Evolutionary conservation across 2,797 vertebrate genomes (phyloP), one percentile per base, ranked within the genome.

Genomic region (Hydrophis major): DNA sequence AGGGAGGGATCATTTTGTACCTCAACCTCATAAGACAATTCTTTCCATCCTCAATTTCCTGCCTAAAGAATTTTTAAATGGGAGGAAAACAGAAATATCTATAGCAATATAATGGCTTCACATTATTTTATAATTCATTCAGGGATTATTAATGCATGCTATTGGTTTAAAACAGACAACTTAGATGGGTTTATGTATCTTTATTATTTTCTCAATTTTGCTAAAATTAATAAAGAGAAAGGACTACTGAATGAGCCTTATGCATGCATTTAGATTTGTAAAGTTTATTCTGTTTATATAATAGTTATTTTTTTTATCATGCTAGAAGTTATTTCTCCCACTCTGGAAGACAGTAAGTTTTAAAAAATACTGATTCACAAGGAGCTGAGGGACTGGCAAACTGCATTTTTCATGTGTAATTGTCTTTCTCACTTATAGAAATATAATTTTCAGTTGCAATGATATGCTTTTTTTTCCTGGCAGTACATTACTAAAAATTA

Each of bases 1-100:
- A 99, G 0, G 98, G 98, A 91, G 98, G 96, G 93, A 98, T n/a
- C 37, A 69, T 91, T 92, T 91, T 97, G 89, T 95, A 97, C 96
- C 93, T 98, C 87, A 99, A 95, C 90, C 98, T 97, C 8, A 22
- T 83, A 94, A 97, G 96, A 0, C 88, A 96, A 0, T 92, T 78
- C 92, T 97, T 96, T 89, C 97, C 98, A 92, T 98, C 97, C 60
- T 94, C 90, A 91, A 98, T 89, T 92, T 98, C 97, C 91, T 96
- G 96, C 94, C 99, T 99, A 96, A 92, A 88, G 25, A 78, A 2
- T 89, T 95, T 94, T 92, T 37, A 92, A 3, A 8, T 94, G 90
- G 3, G 93, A 93, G 32, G 32, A 83, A 91, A 61, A 92, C 92
- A 96, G 90, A 25, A 93, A 94, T 89, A n/a, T 37, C 87, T 91